Base-by-base conservation (phyloP, 1,140 invertebrate genomes). In the Melipona quadrifasciata region DNA sequence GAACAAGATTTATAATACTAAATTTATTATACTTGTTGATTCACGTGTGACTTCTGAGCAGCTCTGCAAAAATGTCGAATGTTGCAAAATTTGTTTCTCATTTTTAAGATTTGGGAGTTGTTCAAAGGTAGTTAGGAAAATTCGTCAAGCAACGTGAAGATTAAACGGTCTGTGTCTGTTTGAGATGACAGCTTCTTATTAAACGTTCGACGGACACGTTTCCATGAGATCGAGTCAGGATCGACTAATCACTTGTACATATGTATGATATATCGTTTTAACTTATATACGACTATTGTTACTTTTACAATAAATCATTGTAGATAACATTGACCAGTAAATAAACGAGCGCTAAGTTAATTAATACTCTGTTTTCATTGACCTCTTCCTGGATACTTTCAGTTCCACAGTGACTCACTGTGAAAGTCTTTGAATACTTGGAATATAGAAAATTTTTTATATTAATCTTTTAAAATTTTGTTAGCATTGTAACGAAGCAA, bases 291-390 rank as follows among this genome's bases (percentile, higher is more conserved):
- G 80, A 85, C 86, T 92, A 93, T 93, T 94, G 92, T 93, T 94
- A 93, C 91, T 94, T 93, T 93, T 94, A 93, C 89, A 91, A 91
- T 89, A 91, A 93, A 93, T 90, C 83, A 90, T 91, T 93, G 93
- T 93, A 93, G 90, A 93, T 93, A 93, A 91, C 84, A 91, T 82
- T 90, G 89, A 90, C 73, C 89, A 92, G 85, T 83, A 93, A 90
- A 93, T 92, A 92, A 92, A 93, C 82, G 70, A 91, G 68, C 67
- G 87, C 85, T 91, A 86, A 91, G 86, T 92, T 91, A 92, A 89
- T 87, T 83, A 64, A 88, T 31, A 34, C 31, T 11, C 19, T 27
- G n/a, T 34, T 76, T 39, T 47, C 31, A 21, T 12, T n/a, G n/a
- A n/a, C 24, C 5, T 51, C 21, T 47, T 51, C 5, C 39, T 47